phyloP scores from a whole-genome alignment of 2,797 vertebrate species.

The Fundulus diaphanus region DNA sequence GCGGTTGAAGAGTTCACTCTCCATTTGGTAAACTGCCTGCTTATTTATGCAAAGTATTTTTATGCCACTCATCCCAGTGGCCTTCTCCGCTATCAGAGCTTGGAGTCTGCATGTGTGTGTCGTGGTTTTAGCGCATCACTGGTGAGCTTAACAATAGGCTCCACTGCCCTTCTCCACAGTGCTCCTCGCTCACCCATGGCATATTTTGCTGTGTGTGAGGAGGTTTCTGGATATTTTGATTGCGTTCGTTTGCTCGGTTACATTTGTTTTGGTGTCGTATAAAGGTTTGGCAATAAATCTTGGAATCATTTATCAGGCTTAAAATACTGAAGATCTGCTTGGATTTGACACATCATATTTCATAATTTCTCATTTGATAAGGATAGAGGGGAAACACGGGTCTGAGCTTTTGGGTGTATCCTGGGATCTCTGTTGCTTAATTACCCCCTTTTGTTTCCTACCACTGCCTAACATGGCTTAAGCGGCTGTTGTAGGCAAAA shows the following conservation, averaged over 20 bases:
- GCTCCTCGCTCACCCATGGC: conserved; percentile 5
- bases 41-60: conserved; percentile 65
- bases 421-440: background rate
- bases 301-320: background rate
- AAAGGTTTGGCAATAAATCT: conserved; percentile 8
- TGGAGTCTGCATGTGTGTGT: conserved; percentile 44
- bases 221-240: conserved; percentile 13
- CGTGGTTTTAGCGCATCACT: conserved; percentile 50
- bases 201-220: conserved; percentile 20
- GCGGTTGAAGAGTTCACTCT: conserved; percentile 28
- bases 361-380: background rate
- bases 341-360: background rate
- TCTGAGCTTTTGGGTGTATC: no score
- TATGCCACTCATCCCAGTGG: conserved; percentile 41
- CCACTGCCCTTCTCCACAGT: conserved; percentile 15
- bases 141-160: conserved; percentile 37
- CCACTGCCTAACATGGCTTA: background rate
- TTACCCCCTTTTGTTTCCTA: background rate
- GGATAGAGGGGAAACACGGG: background rate
- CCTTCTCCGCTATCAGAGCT: conserved; percentile 51
- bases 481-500: background rate
- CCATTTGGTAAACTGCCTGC: conserved; percentile 41
- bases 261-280: background rate
- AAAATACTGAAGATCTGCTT: background rate
- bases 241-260: conserved; percentile 11